Evolutionary conservation across 2,888 invertebrate genomes (phyloP), one percentile per base, ranked within the genome.

Genomic region (Tenthredo scrophulariae): DNA sequence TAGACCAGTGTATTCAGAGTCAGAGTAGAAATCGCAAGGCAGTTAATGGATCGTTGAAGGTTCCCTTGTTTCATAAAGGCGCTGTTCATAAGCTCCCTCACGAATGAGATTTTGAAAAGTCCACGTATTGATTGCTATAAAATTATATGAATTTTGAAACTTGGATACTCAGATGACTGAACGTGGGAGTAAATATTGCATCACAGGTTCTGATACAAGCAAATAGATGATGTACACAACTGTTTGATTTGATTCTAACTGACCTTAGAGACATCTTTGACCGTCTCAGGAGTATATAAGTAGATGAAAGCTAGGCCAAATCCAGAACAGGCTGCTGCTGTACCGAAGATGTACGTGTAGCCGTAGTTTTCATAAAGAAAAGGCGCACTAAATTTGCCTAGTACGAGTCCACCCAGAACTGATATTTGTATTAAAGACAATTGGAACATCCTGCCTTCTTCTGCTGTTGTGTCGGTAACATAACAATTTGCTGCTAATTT

Each of bases 391-490:
- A 96, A 90, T 18, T 95, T 94, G 18, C 97, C 97, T 29, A 95
- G 85, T 85, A 97, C 94, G 86, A 95, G 93, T n/a, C 97, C 97
- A 0, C 94, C 89, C 77, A 95, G 95, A 26, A 96, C 92, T 0
- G 94, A 92, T 0, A 94, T 95, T 89, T 96, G 96, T 86, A 96
- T 91, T 50, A 87, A 91, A 74, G 91, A 90, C 70, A 93, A 88
- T 74, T 89, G 89, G 89, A 89, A 89, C 1, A 96, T 96, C 91
- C 96, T 94, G 87, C 94, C 95, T n/a, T 94, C 93, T 40, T 94
- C 94, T 13, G 94, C 93, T 0, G 96, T 95, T 74, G 96, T 94
- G 91, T 97, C 97, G 62, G 96, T 95, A 87, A 97, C 93, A 89
- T 96, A 96, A 89, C 96, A 96, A 89, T 95, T 95, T 5, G 88